These are phyloP conservation scores for Astreopora myriophthalma DNA, from an alignment of 64 coral and sea anemone species.

Conservation along the genomic window DNA sequence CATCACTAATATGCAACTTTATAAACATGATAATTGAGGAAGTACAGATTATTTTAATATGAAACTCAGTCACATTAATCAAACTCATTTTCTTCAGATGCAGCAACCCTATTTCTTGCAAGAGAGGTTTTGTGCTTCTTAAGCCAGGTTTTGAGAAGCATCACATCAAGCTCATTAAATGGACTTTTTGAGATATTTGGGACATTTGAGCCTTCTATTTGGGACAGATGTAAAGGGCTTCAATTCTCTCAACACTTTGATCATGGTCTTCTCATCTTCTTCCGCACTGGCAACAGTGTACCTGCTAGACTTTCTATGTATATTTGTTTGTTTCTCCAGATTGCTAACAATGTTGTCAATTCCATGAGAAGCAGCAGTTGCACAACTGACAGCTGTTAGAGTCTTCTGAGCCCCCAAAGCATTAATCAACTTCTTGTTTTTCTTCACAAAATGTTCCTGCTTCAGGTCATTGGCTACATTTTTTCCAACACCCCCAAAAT, in stretches of 20 bases:
- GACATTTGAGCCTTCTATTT: not conserved
- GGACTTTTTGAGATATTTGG: constrained; percentile 9
- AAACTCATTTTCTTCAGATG: not conserved
- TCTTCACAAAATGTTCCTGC: constrained; percentile 50
- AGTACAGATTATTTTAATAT: not conserved
- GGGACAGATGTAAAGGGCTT: not conserved
- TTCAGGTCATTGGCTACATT: constrained; percentile 72
- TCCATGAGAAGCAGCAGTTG: constrained; percentile 2
- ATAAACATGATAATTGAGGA: not conserved
- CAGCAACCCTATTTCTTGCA: not conserved
- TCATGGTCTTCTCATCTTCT: not conserved
- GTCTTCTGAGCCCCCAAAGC: constrained; percentile 14
- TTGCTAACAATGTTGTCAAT: not conserved
- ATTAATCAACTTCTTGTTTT: constrained; percentile 24
- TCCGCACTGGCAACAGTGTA: constrained; percentile 13
- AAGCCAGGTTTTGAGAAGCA: constrained; percentile 5
- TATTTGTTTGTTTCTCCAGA: not conserved
- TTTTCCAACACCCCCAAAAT: constrained; percentile 20
- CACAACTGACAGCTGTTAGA: not conserved
- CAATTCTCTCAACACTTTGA: not conserved
- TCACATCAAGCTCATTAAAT: not conserved
- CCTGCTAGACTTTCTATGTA: not conserved
- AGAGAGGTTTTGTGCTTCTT: not conserved
- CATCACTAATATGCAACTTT: not conserved
- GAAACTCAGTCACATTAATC: not conserved